Base-by-base conservation (phyloP, 2,797 vertebrate genomes). In the Todus mexicanus region DNA sequence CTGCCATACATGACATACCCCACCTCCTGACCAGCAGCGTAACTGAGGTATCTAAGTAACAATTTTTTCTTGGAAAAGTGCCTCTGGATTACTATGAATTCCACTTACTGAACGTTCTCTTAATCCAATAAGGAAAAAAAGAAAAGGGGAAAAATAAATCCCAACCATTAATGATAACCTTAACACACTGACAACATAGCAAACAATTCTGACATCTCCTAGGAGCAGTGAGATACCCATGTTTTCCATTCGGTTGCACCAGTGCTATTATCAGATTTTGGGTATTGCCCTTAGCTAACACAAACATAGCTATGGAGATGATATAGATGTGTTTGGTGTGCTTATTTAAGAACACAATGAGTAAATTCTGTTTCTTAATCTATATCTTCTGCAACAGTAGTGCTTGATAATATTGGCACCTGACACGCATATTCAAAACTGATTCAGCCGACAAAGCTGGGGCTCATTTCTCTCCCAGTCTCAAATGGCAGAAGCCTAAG, bases 241-340 rank as follows among this genome's bases (percentile, higher is more conserved):
- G 63, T 81, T 91, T 78, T 90, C 85, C 43, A 21, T 54, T 76
- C 3, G 3, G 42, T 77, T 68, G 81, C 45, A 84, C 22, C 17
- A 71, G 56, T n/a, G 45, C 42, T 79, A 8, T 64, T 87, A 85
- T 74, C 85, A 81, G 56, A 18, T 15, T 9, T 15, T 54, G 42
- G 71, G 56, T 84, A 90, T 87, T 69, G 68, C 74, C 77, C 40
- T 88, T 68, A 78, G 84, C 90, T 74, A 89, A 89, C 61, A 85
- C n/a, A 81, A 85, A 50, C 42, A 74, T 33, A 60, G 43, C 76
- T 86, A 43, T 33, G 53, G 74, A 15, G 1, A 54, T 37, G 54
- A 42, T 65, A 47, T 11, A 57, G 43, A 74, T 19, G 18, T 68
- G 23, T 70, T 89, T 68, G 45, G 35, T 79, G 48, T 61, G 64